Base-by-base conservation (phyloP, 2,797 vertebrate species). In the Lindbergichthys nudifrons region DNA sequence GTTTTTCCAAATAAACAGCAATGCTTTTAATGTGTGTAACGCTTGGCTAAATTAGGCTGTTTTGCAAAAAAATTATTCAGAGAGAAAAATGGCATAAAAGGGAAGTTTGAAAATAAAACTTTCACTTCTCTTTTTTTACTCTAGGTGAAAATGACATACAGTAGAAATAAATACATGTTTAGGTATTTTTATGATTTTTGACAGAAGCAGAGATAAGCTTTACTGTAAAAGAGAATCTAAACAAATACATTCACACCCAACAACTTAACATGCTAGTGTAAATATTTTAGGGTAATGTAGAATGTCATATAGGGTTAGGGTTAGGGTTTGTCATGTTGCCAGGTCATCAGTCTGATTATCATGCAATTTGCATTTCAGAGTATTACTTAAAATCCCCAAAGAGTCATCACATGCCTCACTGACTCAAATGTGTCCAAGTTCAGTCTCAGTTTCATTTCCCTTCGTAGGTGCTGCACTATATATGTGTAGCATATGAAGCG, bases 401-500 rank as follows among this genome's bases (percentile, higher is more conserved):
- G 48, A 53, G 8, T 0, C 11, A 51, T 57, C 26, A 15, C 42
- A 64, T 45, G 66, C 61, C n/a, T 73, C 50, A 19, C 11, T 65
- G 66, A 68, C 53, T 79, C 69, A 36, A 36, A 7, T 7, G 43
- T 14, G 19, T 12, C 6, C 1, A 1, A 16, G 57, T 41, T 60
- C n/a, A 53, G 14, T 63, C 58, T 48, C 59, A 45, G 5, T 58
- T 73, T 81, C 50, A 75, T 30, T 53, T 58, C 72, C 68, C 26
- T 1, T 3, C 36, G 46, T 45, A 71, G 50, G 36, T 46, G 54
- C 16, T n/a, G 3, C 21, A 0, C 23, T 52, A 19, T 18, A 26
- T 0, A 15, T 7, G 32, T 48, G 15, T n/a, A 32, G 30, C 26
- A 43, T 16, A 8, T 21, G 50, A 56, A 16, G 53, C 50, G 4